Percentiles rank a stretch among this genome's conserved stretches.
Evolutionary conservation across 2,113 vertebrate genomes (phyloP).

Genomic region (Rhabdomys dilectus): DNA sequence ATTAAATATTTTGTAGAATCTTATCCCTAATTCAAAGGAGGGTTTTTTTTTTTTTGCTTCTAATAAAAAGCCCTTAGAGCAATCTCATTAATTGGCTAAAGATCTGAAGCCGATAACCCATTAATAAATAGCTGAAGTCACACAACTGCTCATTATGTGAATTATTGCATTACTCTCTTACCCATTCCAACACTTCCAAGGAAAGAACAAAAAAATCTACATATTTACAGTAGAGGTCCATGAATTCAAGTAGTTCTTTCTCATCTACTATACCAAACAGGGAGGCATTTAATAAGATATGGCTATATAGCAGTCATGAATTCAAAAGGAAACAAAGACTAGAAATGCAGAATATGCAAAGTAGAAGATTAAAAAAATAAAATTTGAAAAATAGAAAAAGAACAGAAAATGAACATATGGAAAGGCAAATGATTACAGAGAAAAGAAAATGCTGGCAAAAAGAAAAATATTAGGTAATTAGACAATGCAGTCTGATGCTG

Average conservation of each 20-base stretch:
- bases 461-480: not conserved
- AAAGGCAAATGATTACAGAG: not conserved
- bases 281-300: not conserved
- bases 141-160: not conserved
- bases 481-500: not conserved
- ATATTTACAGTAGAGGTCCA: not conserved
- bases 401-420: not conserved
- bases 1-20: slow-evolving; percentile 55
- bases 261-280: slow-evolving; percentile 18
- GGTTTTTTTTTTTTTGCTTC: not conserved
- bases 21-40: slow-evolving; percentile 66
- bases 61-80: slow-evolving; percentile 22
- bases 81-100: slow-evolving; percentile 61
- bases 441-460: not conserved
- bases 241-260: not conserved
- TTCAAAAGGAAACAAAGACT: not conserved
- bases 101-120: slow-evolving; percentile 16
- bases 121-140: slow-evolving; percentile 50
- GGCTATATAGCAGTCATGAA: slow-evolving; percentile 15
- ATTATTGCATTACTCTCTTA: not conserved
- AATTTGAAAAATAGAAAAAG: not conserved
- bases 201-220: not conserved
- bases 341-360: not conserved
- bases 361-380: not conserved
- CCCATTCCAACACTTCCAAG: not conserved